Percentiles rank a stretch among this genome's conserved stretches.
phyloP scores from a whole-genome alignment of 2,797 vertebrate species.

The Melanotaenia boesemani region DNA sequence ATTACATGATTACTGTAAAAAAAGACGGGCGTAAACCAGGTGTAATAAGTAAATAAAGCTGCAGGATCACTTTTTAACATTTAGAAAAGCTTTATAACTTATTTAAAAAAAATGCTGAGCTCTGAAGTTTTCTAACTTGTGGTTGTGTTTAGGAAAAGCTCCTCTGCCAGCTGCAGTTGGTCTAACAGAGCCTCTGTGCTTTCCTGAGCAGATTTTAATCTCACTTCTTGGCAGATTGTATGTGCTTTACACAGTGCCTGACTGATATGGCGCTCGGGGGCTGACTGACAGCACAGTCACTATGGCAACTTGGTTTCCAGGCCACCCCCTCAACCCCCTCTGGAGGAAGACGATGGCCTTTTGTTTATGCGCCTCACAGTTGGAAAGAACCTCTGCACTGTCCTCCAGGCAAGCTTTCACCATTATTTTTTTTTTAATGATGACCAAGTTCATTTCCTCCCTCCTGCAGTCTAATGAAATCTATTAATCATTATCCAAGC shows the following conservation, averaged over 20 bases:
- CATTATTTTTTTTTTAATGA: conserved; percentile 38
- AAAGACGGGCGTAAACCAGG: background rate
- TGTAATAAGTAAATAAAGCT: background rate
- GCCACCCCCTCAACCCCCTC: conserved; percentile 21
- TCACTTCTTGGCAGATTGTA: conserved; percentile 75
- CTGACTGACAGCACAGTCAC: conserved; percentile 57
- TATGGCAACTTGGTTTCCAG: conserved; percentile 51
- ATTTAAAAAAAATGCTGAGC: conserved; percentile 58
- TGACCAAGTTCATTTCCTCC: conserved; percentile 55
- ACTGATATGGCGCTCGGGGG: conserved; percentile 54
- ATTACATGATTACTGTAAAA: background rate
- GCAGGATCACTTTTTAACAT: background rate
- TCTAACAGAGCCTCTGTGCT: conserved; percentile 76
- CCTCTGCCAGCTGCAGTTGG: conserved; percentile 72
- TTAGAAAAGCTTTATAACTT: background rate
- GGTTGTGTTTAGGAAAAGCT: conserved; percentile 50
- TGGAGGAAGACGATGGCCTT: conserved; percentile 50
- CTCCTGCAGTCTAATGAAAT: conserved; percentile 50
- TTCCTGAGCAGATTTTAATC: conserved; percentile 74
- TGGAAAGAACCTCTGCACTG: conserved; percentile 46
- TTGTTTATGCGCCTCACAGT: conserved; percentile 46
- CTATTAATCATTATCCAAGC: conserved; percentile 55
- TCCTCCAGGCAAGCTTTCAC: conserved; percentile 59
- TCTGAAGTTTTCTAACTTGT: conserved; percentile 57
- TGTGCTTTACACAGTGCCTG: conserved; percentile 62